Evolutionary conservation across 2,888 invertebrate species (phyloP), one percentile per base, ranked within the genome.

Genomic region (Drosophila colorata): DNA sequence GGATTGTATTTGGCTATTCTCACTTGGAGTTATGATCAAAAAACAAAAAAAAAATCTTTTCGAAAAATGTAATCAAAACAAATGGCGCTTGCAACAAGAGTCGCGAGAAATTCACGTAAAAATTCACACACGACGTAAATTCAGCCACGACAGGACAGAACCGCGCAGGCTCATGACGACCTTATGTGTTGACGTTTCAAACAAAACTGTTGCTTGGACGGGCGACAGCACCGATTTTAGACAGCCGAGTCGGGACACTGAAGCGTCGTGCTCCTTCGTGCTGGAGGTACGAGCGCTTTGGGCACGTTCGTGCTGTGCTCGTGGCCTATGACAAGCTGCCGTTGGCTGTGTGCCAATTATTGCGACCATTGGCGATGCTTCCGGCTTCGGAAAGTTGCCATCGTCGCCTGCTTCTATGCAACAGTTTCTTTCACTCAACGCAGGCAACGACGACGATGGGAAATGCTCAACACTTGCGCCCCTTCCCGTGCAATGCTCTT

Each of bases 101-200:
- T 9, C 28, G 47, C 25, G 33, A 16, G 20, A 40, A 61, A 59
- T 47, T 44, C 65, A 56, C 76, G 65, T 63, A 46, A 43, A 68
- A 67, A 56, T 49, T 67, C 58, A 78, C 74, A 69, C 65, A 46
- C 78, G 69, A 53, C 52, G 25, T 37, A 61, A 60, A 53, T 55
- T 47, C 56, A 25, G 46, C 65, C 58, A 47, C 60, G 57, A 38
- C 18, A 44, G 23, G 31, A 53, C 14, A n/a, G 43, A 13, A 37
- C 35, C 72, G 55, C 48, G 20, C 49, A 51, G 70, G 49, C 56
- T 49, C 71, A 75, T 75, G 70, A 71, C 70, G 69, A 84, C 87
- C 80, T 80, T 66, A 73, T 80, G 75, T 82, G 88, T 84, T 86
- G 73, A 86, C 83, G 87, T 73, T 84, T 78, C 74, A 73, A 88